A percentile compares a stretch with the other conserved stretches of the same genome.
These are phyloP conservation scores for Cisticola juncidis DNA, from an alignment of 2,113 vertebrate genomes.

Conservation along the genomic window DNA sequence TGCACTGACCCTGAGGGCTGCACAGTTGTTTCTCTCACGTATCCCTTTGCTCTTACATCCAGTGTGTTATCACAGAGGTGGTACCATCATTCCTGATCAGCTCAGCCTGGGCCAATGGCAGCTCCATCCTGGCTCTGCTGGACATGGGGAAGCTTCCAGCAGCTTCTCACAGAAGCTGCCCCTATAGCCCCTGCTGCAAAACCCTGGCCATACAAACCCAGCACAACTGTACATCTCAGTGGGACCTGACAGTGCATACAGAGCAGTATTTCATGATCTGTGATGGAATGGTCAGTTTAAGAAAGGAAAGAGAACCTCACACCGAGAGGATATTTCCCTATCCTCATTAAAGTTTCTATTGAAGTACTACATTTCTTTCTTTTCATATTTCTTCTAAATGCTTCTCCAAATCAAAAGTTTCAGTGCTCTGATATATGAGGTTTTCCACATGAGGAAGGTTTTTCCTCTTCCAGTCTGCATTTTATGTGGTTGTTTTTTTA, in stretches of 20 bases:
- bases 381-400: background rate
- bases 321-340: background rate
- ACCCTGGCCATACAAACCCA: background rate
- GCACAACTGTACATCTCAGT: background rate
- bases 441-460: constrained; percentile 61
- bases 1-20: background rate
- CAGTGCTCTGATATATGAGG: constrained; percentile 40
- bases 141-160: background rate
- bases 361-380: background rate
- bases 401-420: constrained; percentile 44
- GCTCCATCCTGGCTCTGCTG: background rate
- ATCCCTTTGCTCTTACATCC: background rate
- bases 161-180: background rate
- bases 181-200: background rate
- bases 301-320: background rate
- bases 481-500: constrained; percentile 73
- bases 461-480: constrained; percentile 49
- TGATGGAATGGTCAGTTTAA: background rate
- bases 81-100: background rate
- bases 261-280: background rate
- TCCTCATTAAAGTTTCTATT: background rate
- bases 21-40: background rate
- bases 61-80: background rate
- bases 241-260: background rate
- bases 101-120: background rate